phyloP scores from a whole-genome alignment of 2,888 invertebrate species.

The Idaea aversata region DNA sequence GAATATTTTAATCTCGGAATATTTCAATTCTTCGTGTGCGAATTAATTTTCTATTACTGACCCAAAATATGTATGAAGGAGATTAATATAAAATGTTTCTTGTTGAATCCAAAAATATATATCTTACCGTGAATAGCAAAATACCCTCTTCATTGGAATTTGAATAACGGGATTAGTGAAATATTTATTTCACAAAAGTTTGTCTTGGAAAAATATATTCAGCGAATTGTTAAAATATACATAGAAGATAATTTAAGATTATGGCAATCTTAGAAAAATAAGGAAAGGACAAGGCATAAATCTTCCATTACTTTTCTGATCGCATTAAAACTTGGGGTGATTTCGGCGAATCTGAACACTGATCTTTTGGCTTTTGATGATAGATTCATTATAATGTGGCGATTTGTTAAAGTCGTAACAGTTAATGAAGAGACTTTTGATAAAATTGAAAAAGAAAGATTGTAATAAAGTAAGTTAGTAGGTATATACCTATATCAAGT shows the following conservation, averaged over 20 bases:
- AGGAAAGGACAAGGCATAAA: conserved; percentile 1
- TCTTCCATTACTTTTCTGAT: conserved; percentile 1
- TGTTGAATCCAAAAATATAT: conserved; percentile 16
- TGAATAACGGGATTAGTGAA: conserved; percentile 2
- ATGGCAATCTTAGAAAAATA: neutral
- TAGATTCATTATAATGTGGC: conserved; percentile 1
- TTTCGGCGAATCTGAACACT: neutral
- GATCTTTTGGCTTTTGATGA: neutral
- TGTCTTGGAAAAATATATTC: neutral
- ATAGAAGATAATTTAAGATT: neutral
- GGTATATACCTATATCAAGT: neutral
- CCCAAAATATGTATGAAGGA: conserved; percentile 29
- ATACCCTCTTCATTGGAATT: conserved; percentile 4
- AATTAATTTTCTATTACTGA: conserved; percentile 31
- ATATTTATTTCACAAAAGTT: conserved; percentile 1
- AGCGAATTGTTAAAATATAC: neutral
- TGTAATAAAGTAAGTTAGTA: neutral
- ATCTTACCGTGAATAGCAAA: conserved; percentile 14
- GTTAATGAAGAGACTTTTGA: neutral
- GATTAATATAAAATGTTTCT: conserved; percentile 27
- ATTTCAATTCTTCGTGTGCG: conserved; percentile 25
- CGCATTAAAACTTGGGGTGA: conserved; percentile 1
- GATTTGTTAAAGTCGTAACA: neutral
- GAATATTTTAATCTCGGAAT: conserved; percentile 23
- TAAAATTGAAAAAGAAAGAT: neutral